Evolutionary conservation across 1,140 invertebrate genomes (phyloP).

Genomic region (Plectus sambesii): DNA sequence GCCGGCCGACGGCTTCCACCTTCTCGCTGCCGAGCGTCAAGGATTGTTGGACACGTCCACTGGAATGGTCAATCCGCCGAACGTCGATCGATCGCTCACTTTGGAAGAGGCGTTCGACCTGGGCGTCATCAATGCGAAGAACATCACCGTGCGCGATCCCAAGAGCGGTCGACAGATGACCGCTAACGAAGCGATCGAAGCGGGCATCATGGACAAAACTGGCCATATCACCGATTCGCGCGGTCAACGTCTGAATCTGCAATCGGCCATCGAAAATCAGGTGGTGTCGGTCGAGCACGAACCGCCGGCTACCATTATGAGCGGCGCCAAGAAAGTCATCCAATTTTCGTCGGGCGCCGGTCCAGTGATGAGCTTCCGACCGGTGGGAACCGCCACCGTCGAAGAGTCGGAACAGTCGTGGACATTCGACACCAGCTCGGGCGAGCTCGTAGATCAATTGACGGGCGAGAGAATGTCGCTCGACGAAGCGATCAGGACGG

Average conservation of each 20-base stretch:
- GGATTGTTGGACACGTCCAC: conserved; percentile 65
- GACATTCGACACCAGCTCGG: conserved; percentile 35
- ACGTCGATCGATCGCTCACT: conserved; percentile 55
- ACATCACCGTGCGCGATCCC: conserved; percentile 69
- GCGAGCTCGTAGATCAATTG: conserved; percentile 32
- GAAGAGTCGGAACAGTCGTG: conserved; percentile 39
- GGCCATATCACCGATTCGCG: conserved; percentile 65
- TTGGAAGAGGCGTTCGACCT: conserved; percentile 64
- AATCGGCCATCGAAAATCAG: conserved; percentile 65
- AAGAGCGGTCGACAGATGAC: conserved; percentile 63
- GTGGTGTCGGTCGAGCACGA: conserved; percentile 52
- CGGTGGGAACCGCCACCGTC: conserved; percentile 37
- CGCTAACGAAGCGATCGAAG: conserved; percentile 68
- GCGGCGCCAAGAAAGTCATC: conserved; percentile 37
- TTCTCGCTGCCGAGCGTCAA: conserved; percentile 68
- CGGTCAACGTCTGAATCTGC: conserved; percentile 63
- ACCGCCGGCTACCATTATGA: conserved; percentile 26
- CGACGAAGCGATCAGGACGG: conserved; percentile 57
- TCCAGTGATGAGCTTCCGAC: conserved; percentile 41
- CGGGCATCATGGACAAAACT: conserved; percentile 67
- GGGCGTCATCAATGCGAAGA: conserved; percentile 62
- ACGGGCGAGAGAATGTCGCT: conserved; percentile 63
- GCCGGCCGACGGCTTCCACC: conserved; percentile 38
- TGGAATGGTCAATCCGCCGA: conserved; percentile 53
- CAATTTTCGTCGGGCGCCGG: conserved; percentile 39